A percentile compares a stretch with the other conserved stretches of the same genome.
phyloP scores from a whole-genome alignment of 2,113 vertebrate species.

The Triplophysa rosa region DNA sequence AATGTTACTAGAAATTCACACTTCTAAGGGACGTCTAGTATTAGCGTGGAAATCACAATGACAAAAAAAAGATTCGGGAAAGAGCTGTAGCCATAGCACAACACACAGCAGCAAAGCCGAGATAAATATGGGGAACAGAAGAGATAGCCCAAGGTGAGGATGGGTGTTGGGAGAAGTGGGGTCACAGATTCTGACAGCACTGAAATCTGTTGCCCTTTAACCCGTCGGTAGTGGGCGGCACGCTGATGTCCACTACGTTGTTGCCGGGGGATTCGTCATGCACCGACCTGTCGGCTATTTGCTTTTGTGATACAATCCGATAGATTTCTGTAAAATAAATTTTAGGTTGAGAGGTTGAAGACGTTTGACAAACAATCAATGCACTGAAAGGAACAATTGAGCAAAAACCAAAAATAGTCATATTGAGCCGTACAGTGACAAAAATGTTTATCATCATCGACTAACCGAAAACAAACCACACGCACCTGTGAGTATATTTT shows the following conservation, averaged over 20 bases:
- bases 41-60: slow-evolving; percentile 64
- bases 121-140: slow-evolving; percentile 54
- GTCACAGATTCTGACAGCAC: slow-evolving; percentile 97
- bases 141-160: slow-evolving; percentile 39
- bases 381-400: no score
- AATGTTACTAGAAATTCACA: slow-evolving; percentile 72
- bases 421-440: no score
- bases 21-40: slow-evolving; percentile 60
- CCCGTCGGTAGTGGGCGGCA: slow-evolving; percentile 91
- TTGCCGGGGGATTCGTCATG: slow-evolving; percentile 95
- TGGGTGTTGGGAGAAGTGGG: slow-evolving; percentile 48
- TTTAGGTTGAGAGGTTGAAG: not conserved
- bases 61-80: slow-evolving; percentile 60
- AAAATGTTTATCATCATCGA: no score
- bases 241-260: slow-evolving; percentile 97
- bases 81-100: slow-evolving; percentile 56
- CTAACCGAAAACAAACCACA: not conserved
- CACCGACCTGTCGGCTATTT: slow-evolving; percentile 88
- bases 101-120: slow-evolving; percentile 72
- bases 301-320: slow-evolving; percentile 97
- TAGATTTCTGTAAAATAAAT: slow-evolving; percentile 85
- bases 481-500: slow-evolving; percentile 94
- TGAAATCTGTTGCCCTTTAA: slow-evolving; percentile 93
- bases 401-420: no score
- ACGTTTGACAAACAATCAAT: not conserved